Percentiles rank a stretch among this genome's conserved stretches.
Evolutionary conservation across 2,797 vertebrate genomes (phyloP).

Genomic region (Rhynchonycteris naso): DNA sequence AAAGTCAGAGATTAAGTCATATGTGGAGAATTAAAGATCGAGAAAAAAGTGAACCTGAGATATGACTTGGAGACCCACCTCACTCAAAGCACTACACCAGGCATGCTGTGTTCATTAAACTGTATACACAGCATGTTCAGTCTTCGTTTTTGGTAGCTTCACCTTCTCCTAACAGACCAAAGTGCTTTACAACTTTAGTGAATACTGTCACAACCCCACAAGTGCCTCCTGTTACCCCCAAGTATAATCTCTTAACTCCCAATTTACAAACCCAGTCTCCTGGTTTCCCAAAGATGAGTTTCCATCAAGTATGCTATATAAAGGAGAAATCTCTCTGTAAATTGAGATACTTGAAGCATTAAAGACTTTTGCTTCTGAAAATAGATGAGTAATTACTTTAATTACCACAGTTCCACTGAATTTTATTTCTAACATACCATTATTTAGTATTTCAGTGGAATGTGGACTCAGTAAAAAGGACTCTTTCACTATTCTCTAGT

Average conservation of each 20-base stretch:
- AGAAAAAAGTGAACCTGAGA: not conserved
- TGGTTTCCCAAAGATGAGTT: slow-evolving; percentile 29
- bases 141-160: not conserved
- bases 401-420: not conserved
- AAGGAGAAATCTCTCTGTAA: not conserved
- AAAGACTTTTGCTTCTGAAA: slow-evolving; percentile 22
- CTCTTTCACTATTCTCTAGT: slow-evolving; percentile 4
- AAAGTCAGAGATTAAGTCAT: not conserved
- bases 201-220: not conserved
- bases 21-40: not conserved
- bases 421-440: slow-evolving; percentile 50
- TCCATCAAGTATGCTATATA: not conserved
- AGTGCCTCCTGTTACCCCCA: not conserved
- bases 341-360: not conserved
- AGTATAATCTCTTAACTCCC: not conserved
- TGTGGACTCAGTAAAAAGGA: slow-evolving; percentile 26
- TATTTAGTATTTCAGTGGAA: slow-evolving; percentile 54
- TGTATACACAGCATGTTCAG: fast-evolving
- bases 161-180: not conserved
- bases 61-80: not conserved
- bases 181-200: not conserved
- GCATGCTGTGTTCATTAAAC: not conserved
- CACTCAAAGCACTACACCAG: fast-evolving
- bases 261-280: not conserved
- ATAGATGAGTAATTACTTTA: slow-evolving; percentile 55